Evolutionary conservation across 2,797 vertebrate genomes (phyloP).

Genomic region (Staurois parvus): DNA sequence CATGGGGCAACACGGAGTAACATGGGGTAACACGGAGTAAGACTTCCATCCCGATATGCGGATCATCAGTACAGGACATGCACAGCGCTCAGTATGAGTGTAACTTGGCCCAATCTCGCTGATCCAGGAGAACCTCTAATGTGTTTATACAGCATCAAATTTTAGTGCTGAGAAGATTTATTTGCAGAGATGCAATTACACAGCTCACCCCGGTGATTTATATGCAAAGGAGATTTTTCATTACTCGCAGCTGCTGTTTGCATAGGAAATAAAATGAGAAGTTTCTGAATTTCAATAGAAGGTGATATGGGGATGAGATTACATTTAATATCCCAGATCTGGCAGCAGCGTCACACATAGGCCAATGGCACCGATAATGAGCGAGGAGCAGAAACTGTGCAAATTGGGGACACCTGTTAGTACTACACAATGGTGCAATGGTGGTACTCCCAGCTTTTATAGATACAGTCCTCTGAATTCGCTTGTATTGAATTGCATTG

Average conservation of each 20-base stretch:
- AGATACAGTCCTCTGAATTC: too few species aligned
- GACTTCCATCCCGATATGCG: too few species aligned
- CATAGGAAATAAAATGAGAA: slow-evolving; percentile 32
- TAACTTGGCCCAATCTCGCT: neutral
- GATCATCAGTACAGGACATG: too few species aligned
- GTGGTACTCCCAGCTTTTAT: too few species aligned
- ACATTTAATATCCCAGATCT: neutral
- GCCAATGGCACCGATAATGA: too few species aligned
- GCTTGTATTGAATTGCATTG: too few species aligned
- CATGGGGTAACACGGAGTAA: too few species aligned
- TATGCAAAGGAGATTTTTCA: slow-evolving; percentile 35
- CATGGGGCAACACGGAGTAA: too few species aligned
- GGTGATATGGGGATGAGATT: slow-evolving; percentile 12
- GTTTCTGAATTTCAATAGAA: slow-evolving; percentile 19
- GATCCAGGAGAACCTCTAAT: slow-evolving; percentile 3
- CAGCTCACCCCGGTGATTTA: slow-evolving; percentile 22
- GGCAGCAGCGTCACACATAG: neutral
- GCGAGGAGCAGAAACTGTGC: too few species aligned
- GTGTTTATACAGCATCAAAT: slow-evolving; percentile 30
- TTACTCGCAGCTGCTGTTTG: slow-evolving; percentile 22
- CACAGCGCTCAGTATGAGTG: neutral
- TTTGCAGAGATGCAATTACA: slow-evolving; percentile 47
- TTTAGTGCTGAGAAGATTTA: slow-evolving; percentile 33
- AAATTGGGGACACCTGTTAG: too few species aligned
- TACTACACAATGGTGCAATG: too few species aligned